Conservation (phyloP, 1,140 invertebrate genomes). For the Harlomillsia oculata region DNA sequence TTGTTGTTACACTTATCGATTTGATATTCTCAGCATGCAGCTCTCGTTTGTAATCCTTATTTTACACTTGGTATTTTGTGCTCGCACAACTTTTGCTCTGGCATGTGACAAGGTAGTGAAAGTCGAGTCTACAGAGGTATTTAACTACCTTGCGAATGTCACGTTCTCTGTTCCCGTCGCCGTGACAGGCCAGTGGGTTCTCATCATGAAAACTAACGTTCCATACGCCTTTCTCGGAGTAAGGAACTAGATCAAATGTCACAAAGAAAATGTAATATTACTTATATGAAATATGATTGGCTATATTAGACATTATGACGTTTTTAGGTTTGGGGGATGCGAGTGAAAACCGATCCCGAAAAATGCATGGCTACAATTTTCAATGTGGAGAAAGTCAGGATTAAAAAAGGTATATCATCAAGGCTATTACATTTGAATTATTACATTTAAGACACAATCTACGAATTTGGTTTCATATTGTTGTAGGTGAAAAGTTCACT, state of each 20-base stretch:
- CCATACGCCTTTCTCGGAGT: constrained; percentile 12
- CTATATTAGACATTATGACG: background rate
- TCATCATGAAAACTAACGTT: constrained; percentile 1
- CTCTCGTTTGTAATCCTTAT: too few relatives aligned
- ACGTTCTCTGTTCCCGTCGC: background rate
- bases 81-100: too few relatives aligned
- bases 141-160: constrained; percentile 11
- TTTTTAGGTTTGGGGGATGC: constrained; percentile 4
- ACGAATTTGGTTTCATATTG: background rate
- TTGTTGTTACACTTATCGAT: too few relatives aligned
- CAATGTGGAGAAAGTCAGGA: background rate
- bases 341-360: background rate
- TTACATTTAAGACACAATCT: background rate
- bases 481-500: background rate
- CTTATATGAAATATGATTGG: background rate
- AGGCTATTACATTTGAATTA: background rate
- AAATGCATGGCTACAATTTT: background rate
- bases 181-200: background rate
- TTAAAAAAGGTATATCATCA: background rate
- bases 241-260: background rate
- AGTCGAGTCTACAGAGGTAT: background rate
- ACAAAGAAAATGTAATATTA: background rate
- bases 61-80: too few relatives aligned
- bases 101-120: background rate
- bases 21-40: too few relatives aligned